Percentiles rank a stretch among this genome's conserved stretches.
Evolutionary conservation across 2,888 invertebrate genomes (phyloP).

Genomic region (Rotaria magnacalcarata): DNA sequence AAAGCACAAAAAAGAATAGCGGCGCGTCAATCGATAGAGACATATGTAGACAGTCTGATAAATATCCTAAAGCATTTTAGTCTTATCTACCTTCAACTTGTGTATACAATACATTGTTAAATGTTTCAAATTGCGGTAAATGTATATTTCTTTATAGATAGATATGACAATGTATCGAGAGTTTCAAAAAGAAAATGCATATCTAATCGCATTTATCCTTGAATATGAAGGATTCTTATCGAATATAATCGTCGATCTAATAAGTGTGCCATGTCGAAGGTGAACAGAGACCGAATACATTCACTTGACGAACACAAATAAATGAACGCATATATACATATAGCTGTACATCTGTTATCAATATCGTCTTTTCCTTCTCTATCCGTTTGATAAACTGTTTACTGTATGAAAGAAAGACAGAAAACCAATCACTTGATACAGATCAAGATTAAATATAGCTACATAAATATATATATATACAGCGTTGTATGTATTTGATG

Average conservation of each 20-base stretch:
- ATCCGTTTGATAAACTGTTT: background rate
- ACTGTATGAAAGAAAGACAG: background rate
- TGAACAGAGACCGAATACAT: background rate
- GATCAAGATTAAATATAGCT: background rate
- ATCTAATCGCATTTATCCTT: background rate
- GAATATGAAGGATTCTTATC: conserved; percentile 26
- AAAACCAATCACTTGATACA: background rate
- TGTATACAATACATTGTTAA: background rate
- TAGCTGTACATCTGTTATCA: conserved; percentile 6
- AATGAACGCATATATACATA: background rate
- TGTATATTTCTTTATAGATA: background rate
- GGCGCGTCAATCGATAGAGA: conserved; percentile 11
- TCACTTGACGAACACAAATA: background rate
- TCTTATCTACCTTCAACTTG: background rate
- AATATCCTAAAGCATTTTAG: background rate
- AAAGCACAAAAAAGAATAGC: background rate
- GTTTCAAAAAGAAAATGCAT: background rate
- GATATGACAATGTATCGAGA: background rate
- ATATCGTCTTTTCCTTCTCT: background rate
- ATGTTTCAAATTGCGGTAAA: conserved; percentile 26
- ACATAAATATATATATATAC: background rate
- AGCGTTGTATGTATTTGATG: background rate
- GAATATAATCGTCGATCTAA: background rate
- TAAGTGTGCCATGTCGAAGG: background rate
- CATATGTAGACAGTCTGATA: background rate